phyloP scores from a whole-genome alignment of 2,113 vertebrate genomes.

The Petrocephalus zakoni region DNA sequence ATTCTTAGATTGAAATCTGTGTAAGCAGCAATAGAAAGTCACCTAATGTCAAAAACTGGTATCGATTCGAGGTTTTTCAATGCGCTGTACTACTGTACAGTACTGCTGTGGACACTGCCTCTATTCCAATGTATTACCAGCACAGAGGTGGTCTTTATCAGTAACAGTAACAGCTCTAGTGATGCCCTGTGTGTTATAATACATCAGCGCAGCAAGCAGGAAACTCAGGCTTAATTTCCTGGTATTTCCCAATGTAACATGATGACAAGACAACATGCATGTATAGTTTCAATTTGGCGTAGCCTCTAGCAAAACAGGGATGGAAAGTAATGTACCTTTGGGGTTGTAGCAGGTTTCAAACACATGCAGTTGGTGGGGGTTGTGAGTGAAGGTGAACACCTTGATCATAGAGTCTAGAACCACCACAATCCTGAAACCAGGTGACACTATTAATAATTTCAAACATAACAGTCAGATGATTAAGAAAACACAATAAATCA shows the following conservation, averaged over 20 bases:
- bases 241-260: not conserved
- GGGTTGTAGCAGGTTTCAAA: conserved; percentile 99
- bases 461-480: not conserved
- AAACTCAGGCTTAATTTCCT: not conserved
- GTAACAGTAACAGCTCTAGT: not conserved
- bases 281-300: not conserved
- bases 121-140: not conserved
- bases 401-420: conserved; percentile 98
- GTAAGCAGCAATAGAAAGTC: not conserved
- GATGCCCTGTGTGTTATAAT: not conserved
- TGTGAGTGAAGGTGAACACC: conserved; percentile 98
- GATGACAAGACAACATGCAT: not conserved
- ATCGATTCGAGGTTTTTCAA: not conserved
- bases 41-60: not conserved
- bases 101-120: not conserved
- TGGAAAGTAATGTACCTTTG: conserved; percentile 63
- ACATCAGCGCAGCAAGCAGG: not conserved
- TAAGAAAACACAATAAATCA: not conserved
- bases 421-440: conserved; percentile 82
- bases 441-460: not conserved
- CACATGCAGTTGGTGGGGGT: conserved; percentile 94
- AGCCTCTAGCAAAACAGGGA: not conserved
- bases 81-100: not conserved
- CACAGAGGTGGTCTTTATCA: not conserved
- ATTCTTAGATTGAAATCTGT: not conserved